Evolutionary conservation across 1,140 invertebrate genomes (phyloP).

Genomic region (Macrotrachela quadricornifera): DNA sequence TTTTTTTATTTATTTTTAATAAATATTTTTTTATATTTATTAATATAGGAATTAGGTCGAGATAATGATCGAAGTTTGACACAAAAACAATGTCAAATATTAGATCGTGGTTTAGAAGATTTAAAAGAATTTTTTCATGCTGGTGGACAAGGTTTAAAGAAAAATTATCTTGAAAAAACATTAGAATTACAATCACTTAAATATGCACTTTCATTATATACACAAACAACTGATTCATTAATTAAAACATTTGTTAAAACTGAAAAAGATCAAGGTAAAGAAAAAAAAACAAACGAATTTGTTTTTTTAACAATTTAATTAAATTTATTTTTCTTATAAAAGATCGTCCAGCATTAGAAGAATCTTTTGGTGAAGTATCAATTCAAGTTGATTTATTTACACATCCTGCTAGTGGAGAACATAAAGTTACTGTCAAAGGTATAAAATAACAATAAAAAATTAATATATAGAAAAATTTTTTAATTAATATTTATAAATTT

Average conservation of each 20-base stretch:
- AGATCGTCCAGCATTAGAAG: slow-evolving; percentile 41
- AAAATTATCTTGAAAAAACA: slow-evolving; percentile 91
- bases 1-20: not conserved
- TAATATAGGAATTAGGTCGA: not conserved
- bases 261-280: slow-evolving; percentile 78
- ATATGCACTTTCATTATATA: slow-evolving; percentile 92
- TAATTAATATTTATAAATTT: slow-evolving; percentile 20
- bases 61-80: slow-evolving; percentile 37
- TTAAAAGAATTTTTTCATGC: slow-evolving; percentile 99
- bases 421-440: slow-evolving; percentile 99
- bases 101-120: slow-evolving; percentile 86
- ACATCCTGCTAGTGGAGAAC: slow-evolving; percentile 92
- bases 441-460: slow-evolving; percentile 13
- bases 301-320: not conserved
- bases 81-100: slow-evolving; percentile 92
- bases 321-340: slow-evolving; percentile 22
- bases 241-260: slow-evolving; percentile 95
- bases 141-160: slow-evolving; percentile 95
- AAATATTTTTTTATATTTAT: not conserved
- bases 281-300: not conserved
- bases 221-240: slow-evolving; percentile 93
- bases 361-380: slow-evolving; percentile 86
- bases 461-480: not conserved
- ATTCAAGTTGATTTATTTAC: slow-evolving; percentile 95
- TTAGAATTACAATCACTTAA: slow-evolving; percentile 80